Evolutionary conservation across 2,797 vertebrate genomes (phyloP).

Genomic region (Chiloscyllium punctatum): DNA sequence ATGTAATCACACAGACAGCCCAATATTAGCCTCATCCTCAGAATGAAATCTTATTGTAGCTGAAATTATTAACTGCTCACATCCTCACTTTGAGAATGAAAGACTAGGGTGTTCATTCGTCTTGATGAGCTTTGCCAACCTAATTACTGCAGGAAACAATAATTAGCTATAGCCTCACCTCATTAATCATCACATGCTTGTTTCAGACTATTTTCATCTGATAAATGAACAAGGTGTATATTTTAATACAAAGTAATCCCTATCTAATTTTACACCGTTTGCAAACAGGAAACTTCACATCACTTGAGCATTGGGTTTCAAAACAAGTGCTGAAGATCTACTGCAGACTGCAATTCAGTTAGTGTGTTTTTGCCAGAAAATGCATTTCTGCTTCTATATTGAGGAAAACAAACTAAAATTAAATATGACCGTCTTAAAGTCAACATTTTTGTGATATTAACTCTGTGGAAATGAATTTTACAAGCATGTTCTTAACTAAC

Average conservation of each 20-base stretch:
- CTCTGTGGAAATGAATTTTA: too few species aligned
- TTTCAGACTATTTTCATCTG: slow-evolving; percentile 94
- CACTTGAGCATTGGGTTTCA: neutral
- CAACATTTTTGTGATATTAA: too few species aligned
- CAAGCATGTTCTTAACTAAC: neutral
- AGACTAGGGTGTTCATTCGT: slow-evolving; percentile 80
- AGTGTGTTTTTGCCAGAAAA: neutral
- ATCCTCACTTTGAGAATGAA: slow-evolving; percentile 67
- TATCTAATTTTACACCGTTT: slow-evolving; percentile 89
- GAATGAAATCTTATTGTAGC: slow-evolving; percentile 66
- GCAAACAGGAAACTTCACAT: slow-evolving; percentile 47
- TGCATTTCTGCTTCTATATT: neutral
- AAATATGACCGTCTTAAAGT: neutral
- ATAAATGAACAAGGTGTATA: slow-evolving; percentile 86
- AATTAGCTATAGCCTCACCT: slow-evolving; percentile 98
- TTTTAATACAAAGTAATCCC: slow-evolving; percentile 67
- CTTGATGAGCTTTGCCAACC: slow-evolving; percentile 88
- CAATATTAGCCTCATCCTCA: slow-evolving; percentile 66
- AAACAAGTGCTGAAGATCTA: neutral
- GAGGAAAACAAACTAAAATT: neutral
- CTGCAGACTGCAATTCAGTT: neutral
- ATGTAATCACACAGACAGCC: slow-evolving; percentile 68
- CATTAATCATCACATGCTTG: slow-evolving; percentile 96
- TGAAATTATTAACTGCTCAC: slow-evolving; percentile 50
- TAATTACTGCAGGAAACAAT: slow-evolving; percentile 97